Evolutionary conservation across 2,113 vertebrate genomes (phyloP), one percentile per base, ranked within the genome.

Genomic region (Vireo altiloquus): DNA sequence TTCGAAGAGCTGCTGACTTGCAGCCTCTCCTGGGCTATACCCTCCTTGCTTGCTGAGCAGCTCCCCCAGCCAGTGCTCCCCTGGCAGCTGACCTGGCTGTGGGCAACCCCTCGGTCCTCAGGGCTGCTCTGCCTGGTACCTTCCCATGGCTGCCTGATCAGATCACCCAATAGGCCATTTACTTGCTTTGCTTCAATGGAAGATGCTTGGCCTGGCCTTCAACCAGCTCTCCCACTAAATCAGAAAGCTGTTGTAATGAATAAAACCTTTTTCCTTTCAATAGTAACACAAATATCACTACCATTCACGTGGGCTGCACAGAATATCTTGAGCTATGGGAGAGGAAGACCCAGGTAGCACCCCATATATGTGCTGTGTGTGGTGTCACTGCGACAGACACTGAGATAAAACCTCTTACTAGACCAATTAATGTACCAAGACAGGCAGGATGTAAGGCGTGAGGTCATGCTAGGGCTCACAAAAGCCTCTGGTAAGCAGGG

Each of bases 71-170:
- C 49, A 24, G 13, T 1, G 11, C 15, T 65, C 21, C 35, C 1
- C 1, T 15, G 50, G 13, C 7, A 77, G 44, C 31, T 83, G 40
- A 72, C 6, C 21, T 39, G 39, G 21, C 12, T 23, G 7, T 44
- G n/a, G 27, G 33, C 27, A 56, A 25, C 2, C 11, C 21, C 23
- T 44, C 11, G 8, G 16, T 72, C 61, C 66, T 56, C 0, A 4
- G 15, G 5, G 23, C 22, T 87, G 25, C 60, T 84, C 80, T 46
- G 25, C 15, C 39, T 53, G 21, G 10, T 59, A 42, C 64, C 18
- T 82, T 83, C 60, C 63, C 54, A 8, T 6, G 11, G 39, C 35
- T 1, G 0, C 33, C 28, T 2, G 0, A 5, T 22, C 13, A 27
- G 27, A 46, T 7, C n/a, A 17, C 18, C 31, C 44, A 40, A 81